Percentiles rank a stretch among this genome's conserved stretches.
Conservation (phyloP, 2,797 vertebrate genomes). For the Poeciliopsis turneri region DNA sequence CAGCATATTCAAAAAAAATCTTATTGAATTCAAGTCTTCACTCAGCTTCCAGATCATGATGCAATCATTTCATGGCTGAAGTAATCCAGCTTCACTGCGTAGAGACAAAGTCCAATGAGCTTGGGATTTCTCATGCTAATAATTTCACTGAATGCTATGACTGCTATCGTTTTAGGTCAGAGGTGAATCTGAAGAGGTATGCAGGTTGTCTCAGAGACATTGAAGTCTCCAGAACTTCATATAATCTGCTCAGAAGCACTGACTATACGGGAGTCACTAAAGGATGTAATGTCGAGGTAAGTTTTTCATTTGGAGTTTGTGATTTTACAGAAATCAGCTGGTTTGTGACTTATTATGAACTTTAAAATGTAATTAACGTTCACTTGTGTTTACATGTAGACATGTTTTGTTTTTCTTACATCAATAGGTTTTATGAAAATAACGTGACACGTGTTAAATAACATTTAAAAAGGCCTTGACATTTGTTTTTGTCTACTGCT, state of each 20-base stretch:
- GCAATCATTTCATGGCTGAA: constrained; percentile 53
- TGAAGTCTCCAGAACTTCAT: constrained; percentile 94
- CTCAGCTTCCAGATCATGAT: constrained; percentile 44
- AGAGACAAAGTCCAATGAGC: constrained; percentile 17
- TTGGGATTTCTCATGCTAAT: not conserved
- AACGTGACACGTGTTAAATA: not conserved
- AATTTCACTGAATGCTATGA: constrained; percentile 18
- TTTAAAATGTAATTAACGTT: not conserved
- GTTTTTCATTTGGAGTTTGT: not conserved
- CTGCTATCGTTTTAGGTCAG: constrained; percentile 82
- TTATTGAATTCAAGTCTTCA: constrained; percentile 24
- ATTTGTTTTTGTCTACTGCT: not conserved
- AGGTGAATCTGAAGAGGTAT: constrained; percentile 90
- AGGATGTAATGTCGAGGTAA: constrained; percentile 85
- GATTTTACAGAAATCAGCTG: not conserved
- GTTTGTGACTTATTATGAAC: not conserved
- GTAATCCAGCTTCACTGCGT: constrained; percentile 26
- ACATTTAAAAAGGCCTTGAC: constrained; percentile 9
- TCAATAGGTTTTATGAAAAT: not conserved
- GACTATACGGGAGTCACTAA: constrained; percentile 95
- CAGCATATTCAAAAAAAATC: constrained; percentile 41
- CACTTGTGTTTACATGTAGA: not conserved
- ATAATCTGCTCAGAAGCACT: constrained; percentile 93
- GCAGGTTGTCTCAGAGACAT: constrained; percentile 95
- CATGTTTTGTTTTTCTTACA: not conserved